Evolutionary conservation across 2,888 invertebrate species (phyloP), one percentile per base, ranked within the genome.

Genomic region (Pristionchus mayeri): DNA sequence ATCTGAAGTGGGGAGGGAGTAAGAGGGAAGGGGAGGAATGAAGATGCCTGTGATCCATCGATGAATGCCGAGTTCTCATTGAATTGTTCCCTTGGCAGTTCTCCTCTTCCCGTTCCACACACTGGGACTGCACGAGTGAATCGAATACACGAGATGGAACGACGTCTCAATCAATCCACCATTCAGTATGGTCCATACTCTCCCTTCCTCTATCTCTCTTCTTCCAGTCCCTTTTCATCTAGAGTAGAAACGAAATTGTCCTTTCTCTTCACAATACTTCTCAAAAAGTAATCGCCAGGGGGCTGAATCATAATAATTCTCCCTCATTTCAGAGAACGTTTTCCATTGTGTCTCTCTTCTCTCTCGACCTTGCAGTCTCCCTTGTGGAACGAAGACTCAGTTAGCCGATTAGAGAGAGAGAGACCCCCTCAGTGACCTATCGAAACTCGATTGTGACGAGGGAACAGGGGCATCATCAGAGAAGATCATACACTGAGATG

Each of bases 81-180:
- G 63, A 94, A 89, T 94, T 99, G 99, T 93, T 98, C 97, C 76
- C 99, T 94, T 1, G 96, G 96, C 50, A 97, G 94, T 63, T 87
- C 89, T 54, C 98, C 98, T 94, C 96, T 95, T 3, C 98, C 99
- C 0, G 98, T 98, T 18, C 98, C 98, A 93, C 99, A 99, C 84
- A 98, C 96, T 0, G 98, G 96, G 91, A 97, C 97, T 9, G 97
- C 97, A 88, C 99, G 94, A 13, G 91, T 90, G 86, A 91, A 88
- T 52, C 89, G 87, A 57, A 91, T 88, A 85, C 92, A 92, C 11
- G 54, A 21, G 30, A 84, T 57, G 1, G 78, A 79, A 37, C 86
- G 85, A 27, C 86, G 85, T 81, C 84, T 85, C 50, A 76, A 84
- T 24, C 24, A 4, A 24, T 50, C 7, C 40, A 76, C 13, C n/a